A percentile compares a stretch with the other conserved stretches of the same genome.
These are phyloP conservation scores for Apus apus DNA, from an alignment of 2,113 vertebrate species.

Conservation along the genomic window DNA sequence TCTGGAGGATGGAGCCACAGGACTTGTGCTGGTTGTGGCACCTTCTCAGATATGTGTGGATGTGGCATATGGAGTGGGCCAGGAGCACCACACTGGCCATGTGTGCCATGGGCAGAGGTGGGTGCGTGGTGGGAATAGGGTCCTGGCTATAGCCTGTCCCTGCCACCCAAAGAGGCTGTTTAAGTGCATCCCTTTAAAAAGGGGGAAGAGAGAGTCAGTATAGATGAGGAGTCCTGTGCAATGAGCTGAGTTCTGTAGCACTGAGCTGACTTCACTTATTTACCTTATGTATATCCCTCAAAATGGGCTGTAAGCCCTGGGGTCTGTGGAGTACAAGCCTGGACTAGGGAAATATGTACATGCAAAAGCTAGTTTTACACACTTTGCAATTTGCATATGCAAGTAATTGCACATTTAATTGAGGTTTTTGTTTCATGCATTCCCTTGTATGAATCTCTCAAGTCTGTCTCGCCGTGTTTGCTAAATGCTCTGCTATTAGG, in stretches of 20 bases:
- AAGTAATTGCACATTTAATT: slow-evolving; percentile 3
- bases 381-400: background rate
- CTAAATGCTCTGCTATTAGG: background rate
- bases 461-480: background rate
- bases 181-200: background rate
- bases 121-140: fast-evolving
- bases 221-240: background rate
- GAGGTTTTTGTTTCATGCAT: background rate
- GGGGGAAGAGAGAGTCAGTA: background rate
- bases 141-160: fast-evolving
- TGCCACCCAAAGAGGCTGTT: background rate
- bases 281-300: background rate
- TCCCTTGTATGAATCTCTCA: background rate
- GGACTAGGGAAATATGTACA: background rate
- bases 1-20: background rate
- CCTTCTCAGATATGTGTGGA: background rate
- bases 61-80: fast-evolving
- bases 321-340: background rate
- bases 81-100: fast-evolving
- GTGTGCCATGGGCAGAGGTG: fast-evolving
- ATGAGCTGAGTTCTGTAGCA: background rate
- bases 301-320: background rate
- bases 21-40: background rate
- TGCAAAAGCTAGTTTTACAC: background rate
- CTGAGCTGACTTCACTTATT: background rate